Evolutionary conservation across 2,888 invertebrate species (phyloP).

Genomic region (Phortica okadai): DNA sequence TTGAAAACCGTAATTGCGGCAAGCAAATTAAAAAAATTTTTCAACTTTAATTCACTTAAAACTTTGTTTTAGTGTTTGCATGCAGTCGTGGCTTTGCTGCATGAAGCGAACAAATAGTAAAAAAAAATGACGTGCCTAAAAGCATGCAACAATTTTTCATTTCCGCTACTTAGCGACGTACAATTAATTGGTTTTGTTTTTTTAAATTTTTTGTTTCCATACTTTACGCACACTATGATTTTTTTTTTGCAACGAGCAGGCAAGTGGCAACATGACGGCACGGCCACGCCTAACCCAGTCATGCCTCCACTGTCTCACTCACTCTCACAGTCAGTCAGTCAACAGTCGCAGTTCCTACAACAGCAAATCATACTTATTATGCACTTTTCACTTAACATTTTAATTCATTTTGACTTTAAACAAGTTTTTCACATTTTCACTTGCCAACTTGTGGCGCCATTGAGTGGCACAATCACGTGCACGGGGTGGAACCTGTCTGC

Average conservation of each 20-base stretch:
- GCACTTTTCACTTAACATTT: slow-evolving; percentile 43
- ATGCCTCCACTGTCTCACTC: not conserved
- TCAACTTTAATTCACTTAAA: slow-evolving; percentile 50
- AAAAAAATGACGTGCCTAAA: slow-evolving; percentile 46
- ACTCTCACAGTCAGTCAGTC: not conserved
- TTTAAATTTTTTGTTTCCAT: not conserved
- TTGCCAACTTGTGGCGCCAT: slow-evolving; percentile 12
- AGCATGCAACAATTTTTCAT: slow-evolving; percentile 66
- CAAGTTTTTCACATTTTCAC: slow-evolving; percentile 63
- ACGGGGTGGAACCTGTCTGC: not conserved
- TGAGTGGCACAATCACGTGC: not conserved
- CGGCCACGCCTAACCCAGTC: not conserved
- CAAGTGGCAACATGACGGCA: not conserved
- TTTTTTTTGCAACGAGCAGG: slow-evolving; percentile 9
- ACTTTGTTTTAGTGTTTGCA: slow-evolving; percentile 33
- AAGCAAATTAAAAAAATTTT: slow-evolving; percentile 52
- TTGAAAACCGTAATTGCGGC: slow-evolving; percentile 31
- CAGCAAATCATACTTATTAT: slow-evolving; percentile 44
- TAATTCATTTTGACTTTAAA: slow-evolving; percentile 47
- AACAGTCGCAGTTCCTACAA: slow-evolving; percentile 17
- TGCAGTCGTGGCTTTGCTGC: slow-evolving; percentile 18
- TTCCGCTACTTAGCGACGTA: slow-evolving; percentile 51
- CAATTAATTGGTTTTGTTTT: slow-evolving; percentile 40
- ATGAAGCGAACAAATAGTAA: not conserved
- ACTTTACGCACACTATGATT: not conserved